Evolutionary conservation across 1,140 invertebrate genomes (phyloP).

Genomic region (Onthophagus taurus): DNA sequence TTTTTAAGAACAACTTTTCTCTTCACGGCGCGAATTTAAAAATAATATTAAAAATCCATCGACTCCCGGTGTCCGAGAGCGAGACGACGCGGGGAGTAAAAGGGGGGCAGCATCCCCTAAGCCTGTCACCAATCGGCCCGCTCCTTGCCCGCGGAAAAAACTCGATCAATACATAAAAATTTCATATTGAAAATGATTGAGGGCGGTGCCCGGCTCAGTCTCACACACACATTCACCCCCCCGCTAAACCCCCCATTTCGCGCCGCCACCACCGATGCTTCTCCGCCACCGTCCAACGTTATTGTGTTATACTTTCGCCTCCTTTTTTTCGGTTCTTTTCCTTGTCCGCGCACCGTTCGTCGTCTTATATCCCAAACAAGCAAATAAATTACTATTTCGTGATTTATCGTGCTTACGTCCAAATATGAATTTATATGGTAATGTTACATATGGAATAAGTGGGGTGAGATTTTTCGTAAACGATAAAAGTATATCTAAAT

Average conservation of each 20-base stretch:
- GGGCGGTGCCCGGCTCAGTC: conserved; percentile 21
- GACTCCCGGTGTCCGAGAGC: conserved; percentile 18
- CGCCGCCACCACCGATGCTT: conserved; percentile 17
- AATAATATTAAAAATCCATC: conserved; percentile 18
- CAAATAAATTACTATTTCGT: too few relatives aligned
- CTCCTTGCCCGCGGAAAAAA: conserved; percentile 32
- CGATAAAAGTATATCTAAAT: too few relatives aligned
- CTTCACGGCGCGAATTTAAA: too few relatives aligned
- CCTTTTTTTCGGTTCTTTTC: conserved; percentile 14
- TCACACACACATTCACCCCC: not conserved
- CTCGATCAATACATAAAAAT: conserved; percentile 41
- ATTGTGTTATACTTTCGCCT: conserved; percentile 20
- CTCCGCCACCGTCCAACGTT: conserved; percentile 17
- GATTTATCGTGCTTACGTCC: too few relatives aligned
- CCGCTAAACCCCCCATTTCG: conserved; percentile 16
- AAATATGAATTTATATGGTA: too few relatives aligned
- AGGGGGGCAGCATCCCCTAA: conserved; percentile 13
- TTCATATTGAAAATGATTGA: conserved; percentile 41
- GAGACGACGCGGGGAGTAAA: conserved; percentile 16
- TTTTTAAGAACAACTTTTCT: too few relatives aligned
- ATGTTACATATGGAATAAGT: too few relatives aligned
- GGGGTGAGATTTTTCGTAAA: too few relatives aligned
- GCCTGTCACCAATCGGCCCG: conserved; percentile 24
- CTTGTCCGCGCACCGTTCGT: conserved; percentile 8
- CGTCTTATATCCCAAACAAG: too few relatives aligned